Evolutionary conservation across 2,797 vertebrate genomes (phyloP), one percentile per base, ranked within the genome.

Genomic region (Diglossa cyanea): DNA sequence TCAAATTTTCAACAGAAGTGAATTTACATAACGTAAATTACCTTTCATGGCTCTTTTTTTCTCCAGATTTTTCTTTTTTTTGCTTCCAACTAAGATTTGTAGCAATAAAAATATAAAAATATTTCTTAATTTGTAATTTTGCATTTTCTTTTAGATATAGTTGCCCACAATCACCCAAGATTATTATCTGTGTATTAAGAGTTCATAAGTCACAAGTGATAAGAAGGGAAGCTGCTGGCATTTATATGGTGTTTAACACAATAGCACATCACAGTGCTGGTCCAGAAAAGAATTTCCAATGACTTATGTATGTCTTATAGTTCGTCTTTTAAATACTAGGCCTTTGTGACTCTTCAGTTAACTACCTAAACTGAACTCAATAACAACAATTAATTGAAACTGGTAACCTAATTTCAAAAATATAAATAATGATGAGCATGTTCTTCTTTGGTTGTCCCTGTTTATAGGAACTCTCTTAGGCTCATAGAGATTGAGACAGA

Each of bases 351-450:
- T 53, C 8, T 40, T 75, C 48, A 39, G 8, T 4, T 50, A 74
- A 31, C 13, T 58, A 55, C 5, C 3, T 45, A 63, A 79, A 53
- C 5, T 23, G 51, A 73, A 58, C 3, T 79, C 7, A 57, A 8
- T 30, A 50, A 70, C 15, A 31, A 2, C 25, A 76, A 54, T n/a
- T 39, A 74, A 47, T 25, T 55, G 33, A 67, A 78, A 67, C 0
- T 24, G 19, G 35, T n/a, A 50, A 28, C 11, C 30, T 65, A 39
- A 62, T 85, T 68, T 73, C 9, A 79, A 70, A 75, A 10, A 42
- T n/a, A 50, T 12, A 1, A 61, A 19, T 26, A 72, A 63, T 9
- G 5, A 30, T 30, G 9, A 33, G 2, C 4, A 2, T 33, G 5
- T 37, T 88, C 13, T 15, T 68, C 68, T 12, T 53, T 72, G 6